phyloP scores from a whole-genome alignment of 2,888 invertebrate species.

The Ichneumoninae sp. region DNA sequence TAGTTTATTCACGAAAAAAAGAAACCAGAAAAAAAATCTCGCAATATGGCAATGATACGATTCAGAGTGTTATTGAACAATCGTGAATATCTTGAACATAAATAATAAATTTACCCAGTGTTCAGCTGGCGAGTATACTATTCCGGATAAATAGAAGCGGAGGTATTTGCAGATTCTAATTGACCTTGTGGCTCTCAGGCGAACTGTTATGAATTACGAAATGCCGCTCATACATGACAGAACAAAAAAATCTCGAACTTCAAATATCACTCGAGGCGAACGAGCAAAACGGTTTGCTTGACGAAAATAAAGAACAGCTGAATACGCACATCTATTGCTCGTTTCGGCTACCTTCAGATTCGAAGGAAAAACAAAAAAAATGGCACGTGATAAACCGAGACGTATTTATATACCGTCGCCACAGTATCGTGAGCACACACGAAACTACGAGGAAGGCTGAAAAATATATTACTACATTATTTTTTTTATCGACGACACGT shows the following conservation, averaged over 20 bases:
- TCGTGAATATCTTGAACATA: background rate
- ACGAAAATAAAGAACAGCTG: constrained; percentile 10
- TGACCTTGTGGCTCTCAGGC: background rate
- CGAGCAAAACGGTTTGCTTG: background rate
- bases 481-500: background rate
- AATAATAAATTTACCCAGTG: background rate
- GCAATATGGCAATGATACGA: background rate
- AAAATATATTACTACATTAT: background rate
- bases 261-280: background rate
- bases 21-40: background rate
- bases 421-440: background rate
- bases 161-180: background rate
- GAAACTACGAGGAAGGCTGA: background rate
- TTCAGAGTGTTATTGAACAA: background rate
- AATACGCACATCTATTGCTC: background rate
- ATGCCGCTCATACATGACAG: background rate
- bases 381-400: background rate
- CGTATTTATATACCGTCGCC: background rate
- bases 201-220: background rate
- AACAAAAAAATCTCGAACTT: background rate
- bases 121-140: background rate
- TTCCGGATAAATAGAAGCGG: background rate
- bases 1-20: background rate
- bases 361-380: background rate
- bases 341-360: background rate